Evolutionary conservation across 2,113 vertebrate genomes (phyloP).

Genomic region (Melanotaenia duboulayi): DNA sequence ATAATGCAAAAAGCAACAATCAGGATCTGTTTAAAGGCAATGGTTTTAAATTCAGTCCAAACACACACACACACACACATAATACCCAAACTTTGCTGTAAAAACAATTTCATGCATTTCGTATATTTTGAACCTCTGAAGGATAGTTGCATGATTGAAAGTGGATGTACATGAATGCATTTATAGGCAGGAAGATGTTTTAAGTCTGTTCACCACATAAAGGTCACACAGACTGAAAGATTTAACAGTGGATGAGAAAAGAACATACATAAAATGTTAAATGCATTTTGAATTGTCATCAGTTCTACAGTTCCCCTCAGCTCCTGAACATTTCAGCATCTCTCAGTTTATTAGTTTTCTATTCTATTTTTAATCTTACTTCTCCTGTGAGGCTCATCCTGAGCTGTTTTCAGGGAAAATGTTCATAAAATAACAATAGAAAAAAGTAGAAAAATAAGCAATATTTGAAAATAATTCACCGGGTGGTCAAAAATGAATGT

Average conservation of each 20-base stretch:
- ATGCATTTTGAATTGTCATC: background rate
- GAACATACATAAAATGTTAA: no score
- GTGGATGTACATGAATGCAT: no score
- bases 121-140: no score
- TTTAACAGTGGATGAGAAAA: no score
- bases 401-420: background rate
- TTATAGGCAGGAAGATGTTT: no score
- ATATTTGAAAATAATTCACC: background rate
- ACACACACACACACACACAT: no score
- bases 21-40: background rate
- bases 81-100: no score
- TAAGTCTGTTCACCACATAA: no score
- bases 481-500: background rate
- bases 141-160: no score
- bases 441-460: background rate
- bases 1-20: background rate
- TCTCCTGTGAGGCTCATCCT: background rate
- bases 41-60: no score
- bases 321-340: background rate
- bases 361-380: background rate
- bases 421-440: background rate
- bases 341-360: background rate
- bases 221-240: no score
- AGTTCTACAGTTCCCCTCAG: background rate
- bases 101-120: no score